Evolutionary conservation across 64 coral and sea anemone species (phyloP).

Genomic region (Exaiptasia diaphana): DNA sequence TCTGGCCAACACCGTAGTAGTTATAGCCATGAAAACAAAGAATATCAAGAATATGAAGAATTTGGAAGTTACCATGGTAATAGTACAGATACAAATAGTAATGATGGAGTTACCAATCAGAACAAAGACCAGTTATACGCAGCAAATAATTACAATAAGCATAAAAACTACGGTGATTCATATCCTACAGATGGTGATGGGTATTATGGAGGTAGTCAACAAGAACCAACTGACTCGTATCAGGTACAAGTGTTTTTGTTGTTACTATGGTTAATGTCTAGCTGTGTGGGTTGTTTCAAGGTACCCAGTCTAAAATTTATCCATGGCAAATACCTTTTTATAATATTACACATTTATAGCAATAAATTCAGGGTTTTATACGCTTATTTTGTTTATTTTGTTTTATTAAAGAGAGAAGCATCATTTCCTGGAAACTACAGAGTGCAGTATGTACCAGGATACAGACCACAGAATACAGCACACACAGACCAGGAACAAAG

Average conservation of each 20-base stretch:
- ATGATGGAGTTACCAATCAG: neutral
- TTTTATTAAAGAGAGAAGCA: no score
- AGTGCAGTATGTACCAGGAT: conserved; percentile 44
- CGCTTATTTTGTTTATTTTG: no score
- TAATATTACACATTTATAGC: neutral
- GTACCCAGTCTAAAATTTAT: neutral
- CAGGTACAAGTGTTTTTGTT: no score
- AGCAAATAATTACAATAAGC: no score
- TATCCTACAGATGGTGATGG: no score
- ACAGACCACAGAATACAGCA: neutral
- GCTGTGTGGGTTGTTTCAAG: no score
- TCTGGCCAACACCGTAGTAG: no score
- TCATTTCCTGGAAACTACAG: conserved; percentile 48
- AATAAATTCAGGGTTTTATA: neutral
- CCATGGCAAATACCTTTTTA: neutral
- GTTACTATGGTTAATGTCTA: no score
- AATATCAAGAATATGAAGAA: neutral
- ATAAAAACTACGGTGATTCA: no score
- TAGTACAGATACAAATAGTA: conserved; percentile 14
- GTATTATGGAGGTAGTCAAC: neutral
- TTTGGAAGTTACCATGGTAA: conserved; percentile 17
- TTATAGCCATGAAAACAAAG: no score
- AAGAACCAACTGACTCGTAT: neutral
- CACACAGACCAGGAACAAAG: neutral
- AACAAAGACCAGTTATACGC: neutral